A percentile compares a stretch with the other conserved stretches of the same genome.
These are phyloP conservation scores for Brachyhypopomus gauderio DNA, from an alignment of 2,113 vertebrate species.

Conservation along the genomic window DNA sequence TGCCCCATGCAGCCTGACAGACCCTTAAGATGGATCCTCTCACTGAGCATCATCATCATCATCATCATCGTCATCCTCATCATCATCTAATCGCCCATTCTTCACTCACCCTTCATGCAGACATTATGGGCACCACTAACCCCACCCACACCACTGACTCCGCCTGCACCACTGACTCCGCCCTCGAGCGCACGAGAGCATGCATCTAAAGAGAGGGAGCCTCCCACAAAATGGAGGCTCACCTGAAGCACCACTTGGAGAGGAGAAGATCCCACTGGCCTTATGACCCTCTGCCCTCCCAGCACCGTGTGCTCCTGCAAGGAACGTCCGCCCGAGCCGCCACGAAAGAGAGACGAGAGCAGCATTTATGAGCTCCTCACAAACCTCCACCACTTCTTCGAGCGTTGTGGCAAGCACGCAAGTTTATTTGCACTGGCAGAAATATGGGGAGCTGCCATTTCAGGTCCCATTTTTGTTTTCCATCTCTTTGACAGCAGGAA, in stretches of 20 bases:
- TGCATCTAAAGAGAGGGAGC: not conserved
- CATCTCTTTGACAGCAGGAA: conserved; percentile 5
- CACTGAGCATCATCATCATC: not conserved
- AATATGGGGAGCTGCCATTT: not conserved
- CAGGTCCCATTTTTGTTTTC: conserved; percentile 9
- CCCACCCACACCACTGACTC: not conserved
- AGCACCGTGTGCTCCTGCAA: not conserved
- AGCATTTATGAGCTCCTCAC: not conserved
- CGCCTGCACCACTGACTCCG: not conserved
- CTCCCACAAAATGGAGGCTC: conserved; percentile 68
- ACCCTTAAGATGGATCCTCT: not conserved
- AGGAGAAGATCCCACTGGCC: conserved; percentile 11
- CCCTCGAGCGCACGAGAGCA: not conserved
- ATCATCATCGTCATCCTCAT: too few species aligned
- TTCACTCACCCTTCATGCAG: too few species aligned
- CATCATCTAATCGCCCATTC: too few species aligned
- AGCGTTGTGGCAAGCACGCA: not conserved
- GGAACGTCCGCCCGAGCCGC: not conserved
- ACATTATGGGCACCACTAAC: not conserved
- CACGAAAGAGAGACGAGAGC: not conserved
- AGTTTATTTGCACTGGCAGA: conserved; percentile 32
- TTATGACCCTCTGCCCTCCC: not conserved
- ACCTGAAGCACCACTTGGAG: conserved; percentile 17
- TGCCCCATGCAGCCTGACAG: not conserved
- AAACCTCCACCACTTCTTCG: not conserved